phyloP scores from a whole-genome alignment of 2,888 invertebrate genomes.

The Zygothrica quintamaculata region DNA sequence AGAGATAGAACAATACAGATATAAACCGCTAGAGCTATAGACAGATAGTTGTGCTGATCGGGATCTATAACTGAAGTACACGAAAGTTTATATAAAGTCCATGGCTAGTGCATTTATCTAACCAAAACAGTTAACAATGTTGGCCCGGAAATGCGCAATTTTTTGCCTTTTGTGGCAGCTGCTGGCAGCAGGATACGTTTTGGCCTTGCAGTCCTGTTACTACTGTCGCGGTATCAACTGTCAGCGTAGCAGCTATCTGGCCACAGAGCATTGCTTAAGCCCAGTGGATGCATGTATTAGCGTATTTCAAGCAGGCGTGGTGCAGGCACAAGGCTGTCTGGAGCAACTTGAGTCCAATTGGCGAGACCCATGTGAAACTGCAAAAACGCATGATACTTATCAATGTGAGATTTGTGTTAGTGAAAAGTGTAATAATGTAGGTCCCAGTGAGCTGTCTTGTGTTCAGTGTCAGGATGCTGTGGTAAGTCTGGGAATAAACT shows the following conservation, averaged over 20 bases:
- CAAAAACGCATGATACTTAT: no score
- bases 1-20: no score
- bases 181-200: conserved; percentile 30
- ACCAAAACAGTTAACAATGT: no score
- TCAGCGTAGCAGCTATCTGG: conserved; percentile 56
- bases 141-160: conserved; percentile 32
- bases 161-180: conserved; percentile 23
- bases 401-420: conserved; percentile 55
- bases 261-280: conserved; percentile 60
- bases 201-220: conserved; percentile 58
- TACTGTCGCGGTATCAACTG: conserved; percentile 74
- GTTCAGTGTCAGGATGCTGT: conserved; percentile 66
- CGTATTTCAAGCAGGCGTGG: conserved; percentile 60
- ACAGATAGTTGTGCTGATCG: no score
- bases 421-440: conserved; percentile 65
- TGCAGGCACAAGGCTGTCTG: conserved; percentile 71
- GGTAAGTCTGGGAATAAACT: conserved; percentile 45
- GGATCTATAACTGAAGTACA: conserved; percentile 23
- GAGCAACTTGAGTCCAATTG: conserved; percentile 39
- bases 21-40: no score
- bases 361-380: conserved; percentile 33
- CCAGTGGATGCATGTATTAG: conserved; percentile 72
- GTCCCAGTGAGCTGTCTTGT: conserved; percentile 50
- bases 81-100: conserved; percentile 62
- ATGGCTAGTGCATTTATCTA: conserved; percentile 36